Conservation (phyloP, 2,888 invertebrate species). For the Agapostemon virescens region DNA sequence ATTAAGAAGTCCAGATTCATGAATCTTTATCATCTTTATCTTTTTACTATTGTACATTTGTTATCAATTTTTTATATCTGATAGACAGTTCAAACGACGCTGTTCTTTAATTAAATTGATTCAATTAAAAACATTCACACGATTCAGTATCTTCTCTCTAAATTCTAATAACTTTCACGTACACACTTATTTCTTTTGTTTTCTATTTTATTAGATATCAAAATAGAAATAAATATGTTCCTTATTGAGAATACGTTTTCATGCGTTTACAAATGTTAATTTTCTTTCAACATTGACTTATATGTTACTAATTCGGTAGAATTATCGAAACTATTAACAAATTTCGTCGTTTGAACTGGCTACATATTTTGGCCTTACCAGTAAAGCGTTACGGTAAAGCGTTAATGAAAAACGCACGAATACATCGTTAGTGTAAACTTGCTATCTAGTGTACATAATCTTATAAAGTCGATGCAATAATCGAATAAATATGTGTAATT, state of each 20-base stretch:
- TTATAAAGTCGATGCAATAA: slow-evolving; percentile 46
- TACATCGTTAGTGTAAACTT: slow-evolving; percentile 28
- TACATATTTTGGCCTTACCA: background rate
- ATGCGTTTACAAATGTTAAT: too few relatives aligned
- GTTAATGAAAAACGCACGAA: slow-evolving; percentile 37
- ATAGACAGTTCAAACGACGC: background rate
- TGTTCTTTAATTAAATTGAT: too few relatives aligned
- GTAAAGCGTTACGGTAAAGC: slow-evolving; percentile 10
- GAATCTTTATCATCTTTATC: background rate
- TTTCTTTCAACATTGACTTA: too few relatives aligned
- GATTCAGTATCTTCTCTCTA: too few relatives aligned
- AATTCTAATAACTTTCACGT: too few relatives aligned
- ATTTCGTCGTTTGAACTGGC: background rate
- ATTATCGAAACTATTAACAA: background rate
- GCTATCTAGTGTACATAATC: slow-evolving; percentile 49
- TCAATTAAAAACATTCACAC: too few relatives aligned
- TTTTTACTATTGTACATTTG: background rate
- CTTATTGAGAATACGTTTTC: too few relatives aligned
- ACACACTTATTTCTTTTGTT: too few relatives aligned
- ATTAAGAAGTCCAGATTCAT: background rate
- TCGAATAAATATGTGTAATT: slow-evolving; percentile 41
- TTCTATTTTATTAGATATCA: too few relatives aligned
- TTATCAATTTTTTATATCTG: background rate
- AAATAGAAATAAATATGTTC: too few relatives aligned
- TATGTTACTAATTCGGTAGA: too few relatives aligned